phyloP scores from a whole-genome alignment of 2,797 vertebrate species.

The Sphenodon punctatus region DNA sequence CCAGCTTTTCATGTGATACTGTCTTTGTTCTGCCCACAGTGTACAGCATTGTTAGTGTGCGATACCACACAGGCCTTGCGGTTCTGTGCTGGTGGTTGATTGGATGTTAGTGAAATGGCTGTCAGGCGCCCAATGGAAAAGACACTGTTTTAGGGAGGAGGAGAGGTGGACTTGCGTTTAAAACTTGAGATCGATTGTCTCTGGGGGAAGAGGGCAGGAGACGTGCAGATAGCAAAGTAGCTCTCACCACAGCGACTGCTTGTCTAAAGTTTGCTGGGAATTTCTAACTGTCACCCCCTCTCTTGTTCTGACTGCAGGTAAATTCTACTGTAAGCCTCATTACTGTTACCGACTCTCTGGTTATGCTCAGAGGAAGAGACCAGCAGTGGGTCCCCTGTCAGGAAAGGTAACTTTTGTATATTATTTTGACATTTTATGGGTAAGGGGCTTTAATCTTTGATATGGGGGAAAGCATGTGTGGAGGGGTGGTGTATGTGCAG shows the following conservation, averaged over 20 bases:
- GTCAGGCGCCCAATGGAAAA: slow-evolving; percentile 57
- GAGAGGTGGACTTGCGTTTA: slow-evolving; percentile 28
- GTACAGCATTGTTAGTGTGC: slow-evolving; percentile 79
- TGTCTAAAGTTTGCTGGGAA: background rate
- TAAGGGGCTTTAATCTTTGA: background rate
- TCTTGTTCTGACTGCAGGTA: slow-evolving; percentile 79
- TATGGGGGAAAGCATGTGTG: background rate
- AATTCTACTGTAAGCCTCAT: slow-evolving; percentile 99
- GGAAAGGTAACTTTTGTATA: slow-evolving; percentile 81
- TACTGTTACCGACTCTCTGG: slow-evolving; percentile 95
- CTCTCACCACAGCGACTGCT: background rate
- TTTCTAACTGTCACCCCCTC: background rate
- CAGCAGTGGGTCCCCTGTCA: slow-evolving; percentile 80
- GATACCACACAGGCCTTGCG: slow-evolving; percentile 55
- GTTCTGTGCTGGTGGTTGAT: slow-evolving; percentile 62
- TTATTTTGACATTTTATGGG: rapidly evolving
- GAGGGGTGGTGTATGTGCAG: background rate
- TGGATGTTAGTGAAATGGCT: slow-evolving; percentile 63
- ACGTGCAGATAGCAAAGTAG: background rate
- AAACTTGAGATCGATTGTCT: slow-evolving; percentile 33
- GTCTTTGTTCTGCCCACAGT: slow-evolving; percentile 81
- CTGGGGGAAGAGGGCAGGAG: background rate
- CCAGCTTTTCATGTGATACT: slow-evolving; percentile 77
- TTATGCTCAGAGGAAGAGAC: slow-evolving; percentile 93
- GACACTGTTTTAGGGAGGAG: background rate